Conservation (phyloP, 2,888 invertebrate genomes). For the Microctonus hyperodae region DNA sequence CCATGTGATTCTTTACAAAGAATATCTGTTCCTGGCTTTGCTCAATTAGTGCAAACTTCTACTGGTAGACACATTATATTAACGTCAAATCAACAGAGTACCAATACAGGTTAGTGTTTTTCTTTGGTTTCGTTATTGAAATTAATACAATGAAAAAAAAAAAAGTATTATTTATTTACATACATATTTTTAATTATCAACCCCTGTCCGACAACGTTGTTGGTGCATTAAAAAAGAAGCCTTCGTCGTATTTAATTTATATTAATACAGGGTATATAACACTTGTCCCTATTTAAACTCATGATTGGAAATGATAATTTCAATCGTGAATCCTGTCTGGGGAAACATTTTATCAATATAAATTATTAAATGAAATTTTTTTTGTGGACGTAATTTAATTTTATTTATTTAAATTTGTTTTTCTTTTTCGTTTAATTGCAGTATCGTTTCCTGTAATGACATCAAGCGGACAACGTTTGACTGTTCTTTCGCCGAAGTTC, state of each 20-base stretch:
- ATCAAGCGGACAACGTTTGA: constrained; percentile 68
- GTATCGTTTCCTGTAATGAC: constrained; percentile 64
- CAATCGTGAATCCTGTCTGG: constrained; percentile 43
- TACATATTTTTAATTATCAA: constrained; percentile 1
- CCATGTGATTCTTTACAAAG: constrained; percentile 61
- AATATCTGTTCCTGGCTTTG: constrained; percentile 63
- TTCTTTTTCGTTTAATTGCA: constrained; percentile 35
- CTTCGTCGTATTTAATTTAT: constrained; percentile 33
- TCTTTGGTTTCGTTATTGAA: constrained; percentile 17
- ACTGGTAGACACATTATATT: constrained; percentile 75
- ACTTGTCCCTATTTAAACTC: constrained; percentile 43
- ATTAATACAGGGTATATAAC: constrained; percentile 35
- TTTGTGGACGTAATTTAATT: constrained; percentile 16
- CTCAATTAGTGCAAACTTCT: constrained; percentile 76
- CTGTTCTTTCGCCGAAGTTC: constrained; percentile 65
- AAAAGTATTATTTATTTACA: not conserved
- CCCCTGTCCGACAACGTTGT: constrained; percentile 42
- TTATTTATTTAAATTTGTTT: constrained; percentile 16
- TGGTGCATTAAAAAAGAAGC: constrained; percentile 27
- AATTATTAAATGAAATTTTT: not conserved
- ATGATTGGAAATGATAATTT: constrained; percentile 31
- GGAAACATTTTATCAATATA: constrained; percentile 18
- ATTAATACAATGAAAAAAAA: too few relatives aligned
- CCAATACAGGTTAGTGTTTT: constrained; percentile 54
- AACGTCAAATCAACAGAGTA: constrained; percentile 64